Percentiles rank a stretch among this genome's conserved stretches.
These are phyloP conservation scores for Calyptommatus sinebrachiatus DNA, from an alignment of 2,113 vertebrate species.

Conservation along the genomic window DNA sequence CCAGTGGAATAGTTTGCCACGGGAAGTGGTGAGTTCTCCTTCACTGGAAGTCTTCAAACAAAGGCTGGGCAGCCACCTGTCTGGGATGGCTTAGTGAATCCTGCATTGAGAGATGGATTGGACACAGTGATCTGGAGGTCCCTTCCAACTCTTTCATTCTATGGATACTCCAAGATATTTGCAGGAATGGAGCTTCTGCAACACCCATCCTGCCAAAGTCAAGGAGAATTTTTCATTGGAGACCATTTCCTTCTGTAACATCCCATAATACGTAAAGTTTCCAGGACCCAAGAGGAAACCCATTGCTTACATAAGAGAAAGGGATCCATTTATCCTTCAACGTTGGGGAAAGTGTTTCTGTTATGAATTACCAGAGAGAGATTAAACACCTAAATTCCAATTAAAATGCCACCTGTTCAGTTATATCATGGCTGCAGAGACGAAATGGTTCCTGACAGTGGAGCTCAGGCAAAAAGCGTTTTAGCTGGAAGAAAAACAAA, in stretches of 20 bases:
- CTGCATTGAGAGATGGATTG: too few species aligned
- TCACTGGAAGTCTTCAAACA: too few species aligned
- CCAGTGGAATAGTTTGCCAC: too few species aligned
- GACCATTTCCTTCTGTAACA: background rate
- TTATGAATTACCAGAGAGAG: slow-evolving; percentile 2
- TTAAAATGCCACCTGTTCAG: slow-evolving; percentile 23
- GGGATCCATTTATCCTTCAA: background rate
- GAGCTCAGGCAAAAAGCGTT: background rate
- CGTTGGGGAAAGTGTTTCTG: background rate
- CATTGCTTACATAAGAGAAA: background rate
- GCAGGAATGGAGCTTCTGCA: too few species aligned
- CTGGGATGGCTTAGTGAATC: too few species aligned
- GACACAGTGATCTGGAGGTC: too few species aligned
- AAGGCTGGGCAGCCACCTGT: too few species aligned
- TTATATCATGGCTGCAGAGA: background rate
- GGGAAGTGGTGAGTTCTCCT: too few species aligned
- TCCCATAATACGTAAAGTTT: background rate
- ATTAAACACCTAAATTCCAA: slow-evolving; percentile 26
- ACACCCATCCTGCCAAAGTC: background rate
- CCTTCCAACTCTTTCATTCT: too few species aligned
- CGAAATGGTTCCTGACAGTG: slow-evolving; percentile 8
- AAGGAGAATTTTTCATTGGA: too few species aligned
- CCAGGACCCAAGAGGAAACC: background rate
- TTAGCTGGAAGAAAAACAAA: background rate
- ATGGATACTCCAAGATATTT: too few species aligned